Base-by-base conservation (phyloP, 92 coral and sea anemone species). In the Pocillopora meandrina region DNA sequence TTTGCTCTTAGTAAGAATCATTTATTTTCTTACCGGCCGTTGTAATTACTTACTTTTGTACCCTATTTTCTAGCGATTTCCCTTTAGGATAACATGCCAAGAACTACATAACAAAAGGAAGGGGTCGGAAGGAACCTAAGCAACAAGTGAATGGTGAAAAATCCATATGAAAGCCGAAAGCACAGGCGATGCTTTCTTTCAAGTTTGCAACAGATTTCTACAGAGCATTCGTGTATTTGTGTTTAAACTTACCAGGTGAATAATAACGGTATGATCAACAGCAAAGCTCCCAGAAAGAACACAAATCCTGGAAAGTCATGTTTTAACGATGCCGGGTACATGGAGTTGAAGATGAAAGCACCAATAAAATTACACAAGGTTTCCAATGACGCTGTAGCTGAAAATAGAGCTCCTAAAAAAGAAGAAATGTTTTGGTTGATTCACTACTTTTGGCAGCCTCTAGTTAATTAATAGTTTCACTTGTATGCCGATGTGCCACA, bases 331-430 rank as follows among this genome's bases (percentile, higher is more conserved):
- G 78, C 87, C 16, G 97, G 97, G 57, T 93, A 93, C 79, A 93
- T 86, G 1, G 94, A 69, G 66, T 86, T 91, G 84, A 86, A 93
- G 58, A 89, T 82, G 70, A 93, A 91, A 1, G 92, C 88, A 20
- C 94, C 94, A 59, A 81, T 49, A 57, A 93, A 89, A 56, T 71
- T 88, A 70, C 88, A 85, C 72, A 88, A 59, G n/a, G 94, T 85
- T 75, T 93, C 97, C 72, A 93, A 72, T 16, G 97, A 84, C 2
- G 97, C 97, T 15, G 87, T 88, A 21, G 97, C 92, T 17, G 97
- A 91, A 77, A 93, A 93, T 2, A 93, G 71, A 1, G 94, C 97
- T 36, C 97, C 97, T 93, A 78, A 58, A 85, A 31, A 61, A 58
- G 10, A 58, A 19, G 17, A 31, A 9, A 60, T 17, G 26, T 42